These are phyloP conservation scores for Speoplatyrhinus poulsoni DNA, from an alignment of 2,113 vertebrate genomes.

Conservation along the genomic window DNA sequence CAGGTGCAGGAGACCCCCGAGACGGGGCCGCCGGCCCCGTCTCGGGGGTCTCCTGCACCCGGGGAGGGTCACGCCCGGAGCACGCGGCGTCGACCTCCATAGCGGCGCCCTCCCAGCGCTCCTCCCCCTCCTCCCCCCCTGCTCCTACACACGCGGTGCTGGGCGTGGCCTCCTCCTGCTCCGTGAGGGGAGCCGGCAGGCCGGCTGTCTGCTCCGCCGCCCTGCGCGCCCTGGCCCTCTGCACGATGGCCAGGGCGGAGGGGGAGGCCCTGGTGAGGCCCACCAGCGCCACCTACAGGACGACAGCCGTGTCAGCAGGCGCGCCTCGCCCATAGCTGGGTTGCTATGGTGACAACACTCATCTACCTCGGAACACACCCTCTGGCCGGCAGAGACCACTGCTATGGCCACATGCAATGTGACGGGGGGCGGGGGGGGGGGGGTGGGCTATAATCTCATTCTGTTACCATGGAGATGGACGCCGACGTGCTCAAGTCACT, in stretches of 20 bases:
- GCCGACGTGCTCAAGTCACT: slow-evolving; percentile 30
- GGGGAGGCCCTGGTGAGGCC: slow-evolving; percentile 48
- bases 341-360: neutral
- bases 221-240: slow-evolving; percentile 61
- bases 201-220: slow-evolving; percentile 21
- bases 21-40: neutral
- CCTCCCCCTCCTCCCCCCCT: slow-evolving; percentile 25
- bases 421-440: neutral
- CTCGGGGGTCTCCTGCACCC: slow-evolving; percentile 7
- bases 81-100: neutral
- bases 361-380: neutral
- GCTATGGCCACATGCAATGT: neutral
- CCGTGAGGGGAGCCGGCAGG: slow-evolving; percentile 48
- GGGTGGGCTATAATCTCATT: neutral
- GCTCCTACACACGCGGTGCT: slow-evolving; percentile 14
- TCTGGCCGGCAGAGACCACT: neutral
- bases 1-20: slow-evolving; percentile 10
- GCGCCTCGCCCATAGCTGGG: neutral
- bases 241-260: slow-evolving; percentile 63
- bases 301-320: neutral
- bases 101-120: slow-evolving; percentile 7
- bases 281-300: slow-evolving; percentile 57
- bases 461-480: slow-evolving; percentile 44
- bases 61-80: neutral
- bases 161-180: slow-evolving; percentile 38